Conservation (phyloP, 2,797 vertebrate genomes). For the Selene dorsalis region DNA sequence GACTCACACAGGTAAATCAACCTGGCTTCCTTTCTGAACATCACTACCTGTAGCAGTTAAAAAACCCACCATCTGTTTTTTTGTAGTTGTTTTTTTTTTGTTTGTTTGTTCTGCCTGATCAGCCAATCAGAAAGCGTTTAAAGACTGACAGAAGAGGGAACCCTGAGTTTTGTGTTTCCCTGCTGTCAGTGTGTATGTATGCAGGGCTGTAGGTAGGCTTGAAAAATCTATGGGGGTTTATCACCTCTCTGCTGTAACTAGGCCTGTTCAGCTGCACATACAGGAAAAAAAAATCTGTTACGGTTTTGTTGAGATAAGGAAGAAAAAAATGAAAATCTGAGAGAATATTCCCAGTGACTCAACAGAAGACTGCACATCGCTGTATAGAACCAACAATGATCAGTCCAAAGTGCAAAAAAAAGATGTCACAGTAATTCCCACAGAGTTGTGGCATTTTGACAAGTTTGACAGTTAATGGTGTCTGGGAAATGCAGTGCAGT, state of each 20-base stretch:
- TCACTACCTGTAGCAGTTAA: not conserved
- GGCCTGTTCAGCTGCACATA: not conserved
- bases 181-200: not conserved
- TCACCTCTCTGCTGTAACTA: not conserved
- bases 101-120: not conserved
- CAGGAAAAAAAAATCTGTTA: not conserved
- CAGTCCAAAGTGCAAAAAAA: slow-evolving; percentile 19
- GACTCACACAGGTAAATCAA: not conserved
- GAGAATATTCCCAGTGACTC: not conserved
- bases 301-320: not conserved
- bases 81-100: not conserved
- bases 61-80: not conserved
- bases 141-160: not conserved
- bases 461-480: slow-evolving; percentile 33
- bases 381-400: slow-evolving; percentile 17
- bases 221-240: not conserved
- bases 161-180: slow-evolving; percentile 12
- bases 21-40: not conserved
- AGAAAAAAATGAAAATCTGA: not conserved
- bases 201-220: not conserved
- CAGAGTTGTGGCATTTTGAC: slow-evolving; percentile 43
- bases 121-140: not conserved
- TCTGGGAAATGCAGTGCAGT: slow-evolving; percentile 14
- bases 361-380: not conserved
- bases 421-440: slow-evolving; percentile 28